Percentiles rank a stretch among this genome's conserved stretches.
These are phyloP conservation scores for Columba guinea DNA, from an alignment of 2,797 vertebrate species.

Conservation along the genomic window DNA sequence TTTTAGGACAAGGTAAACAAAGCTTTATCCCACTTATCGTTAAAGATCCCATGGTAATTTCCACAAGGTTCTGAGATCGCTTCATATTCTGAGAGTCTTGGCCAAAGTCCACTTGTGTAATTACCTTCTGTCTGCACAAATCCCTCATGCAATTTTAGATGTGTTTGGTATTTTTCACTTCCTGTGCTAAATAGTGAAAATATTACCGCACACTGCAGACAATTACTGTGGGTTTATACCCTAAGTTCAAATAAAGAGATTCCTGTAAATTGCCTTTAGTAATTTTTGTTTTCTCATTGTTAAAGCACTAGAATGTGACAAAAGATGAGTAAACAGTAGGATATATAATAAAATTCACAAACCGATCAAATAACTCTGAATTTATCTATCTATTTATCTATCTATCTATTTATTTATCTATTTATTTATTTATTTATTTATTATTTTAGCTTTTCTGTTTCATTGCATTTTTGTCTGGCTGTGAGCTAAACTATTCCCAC, in stretches of 20 bases:
- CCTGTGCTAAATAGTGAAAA: slow-evolving; percentile 37
- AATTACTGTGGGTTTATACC: not conserved
- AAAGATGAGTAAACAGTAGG: not conserved
- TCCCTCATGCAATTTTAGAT: slow-evolving; percentile 47
- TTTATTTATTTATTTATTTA: not conserved
- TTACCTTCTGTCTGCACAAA: slow-evolving; percentile 64
- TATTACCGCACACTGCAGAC: slow-evolving; percentile 2
- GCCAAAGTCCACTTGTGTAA: slow-evolving; percentile 65
- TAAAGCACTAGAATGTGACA: not conserved
- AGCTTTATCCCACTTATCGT: slow-evolving; percentile 1
- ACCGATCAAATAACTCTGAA: not conserved
- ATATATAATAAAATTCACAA: not conserved
- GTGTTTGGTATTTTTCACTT: slow-evolving; percentile 51
- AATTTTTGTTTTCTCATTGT: slow-evolving; percentile 6
- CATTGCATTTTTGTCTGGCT: not conserved
- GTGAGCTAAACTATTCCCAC: not conserved
- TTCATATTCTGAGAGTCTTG: slow-evolving; percentile 46
- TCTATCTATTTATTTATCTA: not conserved
- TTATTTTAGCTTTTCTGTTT: not conserved
- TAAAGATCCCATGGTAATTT: slow-evolving; percentile 49
- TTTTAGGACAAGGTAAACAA: not conserved
- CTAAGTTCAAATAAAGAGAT: not conserved
- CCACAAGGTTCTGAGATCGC: slow-evolving; percentile 19
- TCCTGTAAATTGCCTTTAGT: not conserved
- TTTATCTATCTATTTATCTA: not conserved